Conservation (phyloP, 2,888 invertebrate species). For the Junonia oenone region DNA sequence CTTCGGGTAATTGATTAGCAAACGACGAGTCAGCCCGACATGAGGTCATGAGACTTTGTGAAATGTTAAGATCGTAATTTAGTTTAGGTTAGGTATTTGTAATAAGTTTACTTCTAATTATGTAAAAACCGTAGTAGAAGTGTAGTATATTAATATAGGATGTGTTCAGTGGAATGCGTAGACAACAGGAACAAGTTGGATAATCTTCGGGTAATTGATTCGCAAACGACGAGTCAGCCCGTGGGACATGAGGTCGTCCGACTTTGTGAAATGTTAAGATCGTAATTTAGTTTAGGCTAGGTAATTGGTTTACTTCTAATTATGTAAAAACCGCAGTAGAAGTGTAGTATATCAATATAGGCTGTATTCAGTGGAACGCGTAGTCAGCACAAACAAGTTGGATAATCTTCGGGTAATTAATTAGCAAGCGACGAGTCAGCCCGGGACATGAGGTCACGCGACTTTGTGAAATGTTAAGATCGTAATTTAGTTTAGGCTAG, state of each 20-base stretch:
- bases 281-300: background rate
- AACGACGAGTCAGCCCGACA: constrained; percentile 39
- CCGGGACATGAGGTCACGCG: too few relatives aligned
- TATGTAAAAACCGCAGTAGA: background rate
- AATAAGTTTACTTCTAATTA: background rate
- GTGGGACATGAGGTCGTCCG: constrained; percentile 1
- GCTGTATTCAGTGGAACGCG: too few relatives aligned
- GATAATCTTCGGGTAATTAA: constrained; percentile 56
- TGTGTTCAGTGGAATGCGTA: too few relatives aligned
- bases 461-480: too few relatives aligned
- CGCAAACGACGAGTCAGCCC: constrained; percentile 42
- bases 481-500: too few relatives aligned
- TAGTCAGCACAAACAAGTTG: constrained; percentile 38
- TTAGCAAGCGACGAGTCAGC: constrained; percentile 48
- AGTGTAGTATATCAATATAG: background rate
- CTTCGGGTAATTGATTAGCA: constrained; percentile 57
- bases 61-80: background rate
- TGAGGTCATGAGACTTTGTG: background rate
- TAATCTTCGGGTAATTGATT: constrained; percentile 60
- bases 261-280: background rate
- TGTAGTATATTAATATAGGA: background rate
- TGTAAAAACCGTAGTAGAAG: background rate
- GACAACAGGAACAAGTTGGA: constrained; percentile 37
- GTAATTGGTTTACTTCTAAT: background rate
- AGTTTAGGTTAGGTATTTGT: background rate